These are phyloP conservation scores for Odontesthes bonariensis DNA, from an alignment of 2,113 vertebrate genomes.

Conservation along the genomic window DNA sequence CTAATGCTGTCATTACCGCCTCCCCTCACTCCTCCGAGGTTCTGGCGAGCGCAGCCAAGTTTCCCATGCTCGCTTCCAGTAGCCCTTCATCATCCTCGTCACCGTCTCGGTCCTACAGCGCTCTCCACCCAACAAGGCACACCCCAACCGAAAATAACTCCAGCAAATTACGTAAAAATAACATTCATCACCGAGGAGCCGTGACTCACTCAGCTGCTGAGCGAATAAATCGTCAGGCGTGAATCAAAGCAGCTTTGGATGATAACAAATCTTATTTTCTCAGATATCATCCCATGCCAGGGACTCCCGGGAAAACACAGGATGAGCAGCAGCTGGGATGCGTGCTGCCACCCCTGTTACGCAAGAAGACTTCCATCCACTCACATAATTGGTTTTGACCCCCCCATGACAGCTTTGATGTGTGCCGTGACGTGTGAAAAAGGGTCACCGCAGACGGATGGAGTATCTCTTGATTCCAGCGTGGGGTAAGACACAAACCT, in stretches of 20 bases:
- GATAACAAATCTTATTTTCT: conserved; percentile 46
- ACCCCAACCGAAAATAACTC: conserved; percentile 73
- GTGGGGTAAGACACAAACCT: conserved; percentile 34
- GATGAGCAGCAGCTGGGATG: conserved; percentile 71
- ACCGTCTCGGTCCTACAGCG: background rate
- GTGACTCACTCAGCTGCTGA: conserved; percentile 45
- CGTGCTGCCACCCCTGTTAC: conserved; percentile 59
- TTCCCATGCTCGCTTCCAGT: background rate
- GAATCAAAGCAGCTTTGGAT: conserved; percentile 19
- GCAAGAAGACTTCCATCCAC: conserved; percentile 68
- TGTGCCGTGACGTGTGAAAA: conserved; percentile 32
- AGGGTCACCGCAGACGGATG: background rate
- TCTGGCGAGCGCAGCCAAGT: conserved; percentile 17
- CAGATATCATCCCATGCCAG: conserved; percentile 33
- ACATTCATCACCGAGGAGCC: conserved; percentile 37
- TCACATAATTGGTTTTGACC: conserved; percentile 72
- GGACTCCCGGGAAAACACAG: conserved; percentile 27
- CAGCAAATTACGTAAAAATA: conserved; percentile 57
- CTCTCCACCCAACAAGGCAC: conserved; percentile 59
- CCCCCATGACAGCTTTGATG: conserved; percentile 44
- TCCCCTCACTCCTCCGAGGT: conserved; percentile 21
- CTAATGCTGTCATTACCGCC: conserved; percentile 24
- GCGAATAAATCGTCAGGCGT: conserved; percentile 5
- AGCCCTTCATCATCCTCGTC: conserved; percentile 26
- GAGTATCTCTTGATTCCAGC: conserved; percentile 19